Evolutionary conservation across 1,140 invertebrate species (phyloP), one percentile per base, ranked within the genome.

Genomic region (Neodiprion fabricii): DNA sequence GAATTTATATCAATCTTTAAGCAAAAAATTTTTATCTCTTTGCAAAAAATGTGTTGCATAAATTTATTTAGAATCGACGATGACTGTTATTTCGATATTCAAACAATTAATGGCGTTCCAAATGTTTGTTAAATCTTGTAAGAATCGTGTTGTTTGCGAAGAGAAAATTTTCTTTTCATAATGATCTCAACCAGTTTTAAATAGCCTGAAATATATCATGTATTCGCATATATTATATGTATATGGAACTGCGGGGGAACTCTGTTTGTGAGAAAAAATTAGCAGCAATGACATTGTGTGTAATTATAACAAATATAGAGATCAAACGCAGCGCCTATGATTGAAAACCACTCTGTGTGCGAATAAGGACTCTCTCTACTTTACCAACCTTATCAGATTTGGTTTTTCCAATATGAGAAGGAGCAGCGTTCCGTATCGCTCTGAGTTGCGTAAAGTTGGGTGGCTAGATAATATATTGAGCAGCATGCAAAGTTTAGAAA

Each of bases 361-460:
- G n/a, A 61, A 61, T 61, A 61, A 14, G 53, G 9, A 4, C 53
- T 61, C 53, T 17, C 11, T 61, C 53, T 61, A 61, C 70, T 40
- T 65, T 79, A 88, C 87, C 89, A 91, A 96, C 95, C 95, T 96
- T 95, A 82, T 94, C 94, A 9, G 95, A 96, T 88, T 95, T 96
- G 81, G 92, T 95, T 91, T 93, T 96, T 86, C 92, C 91, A 85
- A 94, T 86, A 91, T 95, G 92, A 80, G 95, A 96, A 28, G 95
- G 95, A 79, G 94, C 94, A 71, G 94, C 94, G 90, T 94, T 92
- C 85, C 94, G 92, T 75, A 96, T 90, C 80, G 92, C 90, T 85
- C 93, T 91, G 89, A 96, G 92, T 82, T 93, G 91, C 84, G 93
- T 91, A 87, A 95, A 92, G 89, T 95, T 95, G 77, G 91, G 85